Evolutionary conservation across 1,140 invertebrate genomes (phyloP).

Genomic region (Himalopsyche phryganea): DNA sequence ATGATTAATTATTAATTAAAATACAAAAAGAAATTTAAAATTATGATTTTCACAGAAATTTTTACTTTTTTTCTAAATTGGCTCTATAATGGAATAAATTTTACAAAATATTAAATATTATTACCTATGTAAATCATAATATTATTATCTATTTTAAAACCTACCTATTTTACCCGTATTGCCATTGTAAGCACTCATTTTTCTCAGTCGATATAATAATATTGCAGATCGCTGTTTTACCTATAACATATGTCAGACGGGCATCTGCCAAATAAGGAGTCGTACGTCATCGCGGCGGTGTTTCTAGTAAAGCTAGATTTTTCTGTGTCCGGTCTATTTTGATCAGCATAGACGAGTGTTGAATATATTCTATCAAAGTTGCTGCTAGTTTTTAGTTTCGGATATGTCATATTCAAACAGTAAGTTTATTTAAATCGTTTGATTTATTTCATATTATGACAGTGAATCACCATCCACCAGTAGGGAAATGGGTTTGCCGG

Average conservation of each 20-base stretch:
- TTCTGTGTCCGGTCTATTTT: slow-evolving; percentile 17
- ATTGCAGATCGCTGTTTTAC: slow-evolving; percentile 10
- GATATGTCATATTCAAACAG: slow-evolving; percentile 26
- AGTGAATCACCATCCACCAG: slow-evolving; percentile 14
- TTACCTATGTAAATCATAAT: no score
- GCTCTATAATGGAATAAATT: no score
- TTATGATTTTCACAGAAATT: no score
- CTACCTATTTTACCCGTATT: no score
- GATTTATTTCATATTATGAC: slow-evolving; percentile 1
- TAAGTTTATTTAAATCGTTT: slow-evolving; percentile 12
- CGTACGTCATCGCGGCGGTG: slow-evolving; percentile 19
- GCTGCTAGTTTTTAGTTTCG: slow-evolving; percentile 9
- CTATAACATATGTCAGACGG: slow-evolving; percentile 15
- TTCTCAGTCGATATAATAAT: neutral
- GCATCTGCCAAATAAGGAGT: slow-evolving; percentile 29
- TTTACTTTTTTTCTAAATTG: no score
- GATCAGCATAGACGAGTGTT: slow-evolving; percentile 5
- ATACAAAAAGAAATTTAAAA: no score
- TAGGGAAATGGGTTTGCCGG: slow-evolving; percentile 22
- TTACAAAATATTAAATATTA: no score
- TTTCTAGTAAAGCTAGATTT: slow-evolving; percentile 1
- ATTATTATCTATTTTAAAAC: no score
- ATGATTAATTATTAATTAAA: no score
- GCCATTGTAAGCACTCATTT: no score
- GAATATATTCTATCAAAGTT: slow-evolving; percentile 10